phyloP scores from a whole-genome alignment of 2,113 vertebrate species.

The Hystrix cristata region DNA sequence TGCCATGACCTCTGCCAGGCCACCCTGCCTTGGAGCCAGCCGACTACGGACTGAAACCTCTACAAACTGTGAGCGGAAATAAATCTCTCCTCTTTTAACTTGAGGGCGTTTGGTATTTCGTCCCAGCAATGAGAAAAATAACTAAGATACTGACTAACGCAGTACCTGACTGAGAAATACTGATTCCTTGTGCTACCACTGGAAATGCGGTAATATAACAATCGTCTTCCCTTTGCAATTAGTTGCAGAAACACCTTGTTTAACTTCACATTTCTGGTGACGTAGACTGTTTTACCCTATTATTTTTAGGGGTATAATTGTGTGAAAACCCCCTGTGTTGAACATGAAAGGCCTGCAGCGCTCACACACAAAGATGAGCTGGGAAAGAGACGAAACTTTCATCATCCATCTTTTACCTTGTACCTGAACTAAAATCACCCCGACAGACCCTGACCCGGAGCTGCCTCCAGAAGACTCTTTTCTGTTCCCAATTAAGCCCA shows the following conservation, averaged over 20 bases:
- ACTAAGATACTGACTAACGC: not conserved
- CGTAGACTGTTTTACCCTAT: not conserved
- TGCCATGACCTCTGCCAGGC: not conserved
- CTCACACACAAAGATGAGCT: not conserved
- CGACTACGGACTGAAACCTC: not conserved
- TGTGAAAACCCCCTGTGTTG: not conserved
- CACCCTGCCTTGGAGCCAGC: not conserved
- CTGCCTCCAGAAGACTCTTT: not conserved
- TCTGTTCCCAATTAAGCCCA: slow-evolving; percentile 43
- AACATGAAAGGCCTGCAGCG: not conserved
- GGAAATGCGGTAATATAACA: not conserved
- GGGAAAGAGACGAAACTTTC: not conserved
- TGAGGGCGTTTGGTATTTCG: not conserved
- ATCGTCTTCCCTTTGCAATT: not conserved
- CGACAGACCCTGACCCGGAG: not conserved
- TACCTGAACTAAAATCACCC: not conserved
- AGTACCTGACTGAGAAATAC: not conserved
- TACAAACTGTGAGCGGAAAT: not conserved
- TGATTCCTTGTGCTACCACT: not conserved
- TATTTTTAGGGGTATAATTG: slow-evolving; percentile 33
- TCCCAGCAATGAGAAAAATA: not conserved
- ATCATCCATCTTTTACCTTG: too few relatives aligned
- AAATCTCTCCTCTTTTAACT: not conserved
- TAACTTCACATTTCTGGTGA: not conserved
- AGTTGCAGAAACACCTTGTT: slow-evolving; percentile 12